A percentile compares a stretch with the other conserved stretches of the same genome.
Conservation (phyloP, 2,797 vertebrate genomes). For the Syndactyla subalaris region DNA sequence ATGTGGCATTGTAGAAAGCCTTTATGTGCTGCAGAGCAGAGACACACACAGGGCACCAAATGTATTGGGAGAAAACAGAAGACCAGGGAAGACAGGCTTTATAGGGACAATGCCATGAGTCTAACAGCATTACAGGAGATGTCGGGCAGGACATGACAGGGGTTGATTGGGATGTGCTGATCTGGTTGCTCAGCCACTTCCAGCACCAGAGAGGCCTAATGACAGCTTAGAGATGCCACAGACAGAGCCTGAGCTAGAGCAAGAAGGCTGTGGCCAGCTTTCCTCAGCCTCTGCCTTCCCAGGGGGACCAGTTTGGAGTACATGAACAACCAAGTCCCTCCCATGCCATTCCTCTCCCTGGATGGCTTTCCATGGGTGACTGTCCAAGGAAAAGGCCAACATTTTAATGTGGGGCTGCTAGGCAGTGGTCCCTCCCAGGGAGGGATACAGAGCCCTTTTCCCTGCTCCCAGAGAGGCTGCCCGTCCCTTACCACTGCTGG, state of each 20-base stretch:
- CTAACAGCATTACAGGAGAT: neutral
- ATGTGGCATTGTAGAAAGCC: constrained; percentile 88
- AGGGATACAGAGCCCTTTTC: neutral
- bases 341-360: fast-evolving
- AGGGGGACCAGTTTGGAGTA: neutral
- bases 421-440: fast-evolving
- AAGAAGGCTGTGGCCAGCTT: neutral
- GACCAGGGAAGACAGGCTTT: neutral
- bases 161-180: neutral
- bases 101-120: fast-evolving
- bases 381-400: neutral
- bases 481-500: constrained; percentile 81
- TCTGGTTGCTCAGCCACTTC: neutral
- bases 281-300: neutral
- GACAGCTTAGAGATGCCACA: neutral
- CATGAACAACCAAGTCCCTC: neutral
- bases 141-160: neutral
- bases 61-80: neutral
- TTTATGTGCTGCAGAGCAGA: constrained; percentile 84
- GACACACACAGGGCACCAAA: neutral
- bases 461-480: neutral
- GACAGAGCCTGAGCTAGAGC: neutral
- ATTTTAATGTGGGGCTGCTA: neutral
- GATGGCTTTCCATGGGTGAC: neutral
- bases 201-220: neutral